These are phyloP conservation scores for Lamellibrachia luymesi DNA, from an alignment of 1,140 invertebrate genomes.

Conservation along the genomic window DNA sequence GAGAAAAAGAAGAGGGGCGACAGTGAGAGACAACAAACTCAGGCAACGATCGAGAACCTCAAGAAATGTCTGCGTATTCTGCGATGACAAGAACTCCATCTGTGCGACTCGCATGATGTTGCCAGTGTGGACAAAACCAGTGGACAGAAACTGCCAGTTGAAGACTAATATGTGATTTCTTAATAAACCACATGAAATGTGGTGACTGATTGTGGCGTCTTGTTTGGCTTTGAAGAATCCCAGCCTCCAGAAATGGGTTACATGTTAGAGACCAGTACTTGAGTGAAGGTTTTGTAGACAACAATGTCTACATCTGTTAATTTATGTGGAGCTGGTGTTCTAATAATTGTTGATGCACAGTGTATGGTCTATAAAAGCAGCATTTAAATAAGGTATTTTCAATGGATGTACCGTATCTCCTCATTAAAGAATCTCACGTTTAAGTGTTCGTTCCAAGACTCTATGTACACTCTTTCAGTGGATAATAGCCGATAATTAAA, in stretches of 20 bases:
- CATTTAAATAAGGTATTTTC: not conserved
- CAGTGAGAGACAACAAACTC: not conserved
- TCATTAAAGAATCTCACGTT: not conserved
- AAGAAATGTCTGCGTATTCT: not conserved
- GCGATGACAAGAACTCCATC: not conserved
- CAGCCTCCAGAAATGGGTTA: not conserved
- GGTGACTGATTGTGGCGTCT: not conserved
- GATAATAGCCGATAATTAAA: not conserved
- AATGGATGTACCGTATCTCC: not conserved
- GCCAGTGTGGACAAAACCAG: not conserved
- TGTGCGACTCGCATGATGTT: not conserved
- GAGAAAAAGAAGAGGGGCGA: slow-evolving; percentile 10
- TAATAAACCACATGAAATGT: not conserved
- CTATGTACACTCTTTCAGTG: not conserved
- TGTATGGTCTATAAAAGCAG: not conserved
- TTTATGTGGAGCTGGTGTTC: not conserved
- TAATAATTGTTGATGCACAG: not conserved
- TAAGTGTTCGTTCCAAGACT: not conserved
- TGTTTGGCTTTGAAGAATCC: not conserved
- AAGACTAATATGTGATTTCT: not conserved
- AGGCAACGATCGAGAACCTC: slow-evolving; percentile 2
- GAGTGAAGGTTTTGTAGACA: not conserved
- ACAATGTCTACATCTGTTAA: not conserved
- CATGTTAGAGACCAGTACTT: not conserved
- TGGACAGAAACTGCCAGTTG: not conserved